Percentiles rank a stretch among this genome's conserved stretches.
These are phyloP conservation scores for Idris sp. DNA, from an alignment of 1,140 invertebrate genomes.

Conservation along the genomic window DNA sequence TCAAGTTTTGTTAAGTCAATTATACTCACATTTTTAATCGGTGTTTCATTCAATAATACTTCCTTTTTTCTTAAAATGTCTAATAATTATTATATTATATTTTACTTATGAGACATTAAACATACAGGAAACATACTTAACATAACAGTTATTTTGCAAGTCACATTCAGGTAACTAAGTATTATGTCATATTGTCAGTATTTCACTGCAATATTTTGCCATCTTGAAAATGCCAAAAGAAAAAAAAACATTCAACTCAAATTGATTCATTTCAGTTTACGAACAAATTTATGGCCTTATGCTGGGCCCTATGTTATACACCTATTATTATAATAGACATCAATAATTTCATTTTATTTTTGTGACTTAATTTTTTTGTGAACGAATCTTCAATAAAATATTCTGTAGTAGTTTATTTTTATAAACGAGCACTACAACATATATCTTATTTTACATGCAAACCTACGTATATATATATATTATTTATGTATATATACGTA, in stretches of 20 bases:
- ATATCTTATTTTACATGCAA: slow-evolving; percentile 1
- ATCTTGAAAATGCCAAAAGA: slow-evolving; percentile 14
- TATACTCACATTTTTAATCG: too few relatives aligned
- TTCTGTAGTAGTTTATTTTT: slow-evolving; percentile 13
- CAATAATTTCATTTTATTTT: slow-evolving; percentile 1
- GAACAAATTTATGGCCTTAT: background rate
- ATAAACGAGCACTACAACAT: slow-evolving; percentile 12
- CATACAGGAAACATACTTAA: slow-evolving; percentile 46
- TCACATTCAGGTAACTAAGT: slow-evolving; percentile 57
- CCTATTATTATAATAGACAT: slow-evolving; percentile 10
- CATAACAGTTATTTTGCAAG: slow-evolving; percentile 36
- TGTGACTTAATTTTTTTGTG: background rate
- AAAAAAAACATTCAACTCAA: slow-evolving; percentile 21
- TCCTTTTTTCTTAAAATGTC: slow-evolving; percentile 3
- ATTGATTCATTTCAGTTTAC: background rate
- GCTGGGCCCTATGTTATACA: background rate
- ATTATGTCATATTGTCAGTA: slow-evolving; percentile 56
- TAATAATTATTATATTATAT: slow-evolving; percentile 22
- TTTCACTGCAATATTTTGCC: slow-evolving; percentile 43
- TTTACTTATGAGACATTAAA: slow-evolving; percentile 32
- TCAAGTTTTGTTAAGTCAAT: too few relatives aligned
- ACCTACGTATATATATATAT: slow-evolving; percentile 22
- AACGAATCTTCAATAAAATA: slow-evolving; percentile 26
- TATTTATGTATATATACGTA: slow-evolving; percentile 5
- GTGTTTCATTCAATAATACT: slow-evolving; percentile 13